Evolutionary conservation across 2,113 vertebrate species (phyloP).

Genomic region (Lasiurus cinereus): DNA sequence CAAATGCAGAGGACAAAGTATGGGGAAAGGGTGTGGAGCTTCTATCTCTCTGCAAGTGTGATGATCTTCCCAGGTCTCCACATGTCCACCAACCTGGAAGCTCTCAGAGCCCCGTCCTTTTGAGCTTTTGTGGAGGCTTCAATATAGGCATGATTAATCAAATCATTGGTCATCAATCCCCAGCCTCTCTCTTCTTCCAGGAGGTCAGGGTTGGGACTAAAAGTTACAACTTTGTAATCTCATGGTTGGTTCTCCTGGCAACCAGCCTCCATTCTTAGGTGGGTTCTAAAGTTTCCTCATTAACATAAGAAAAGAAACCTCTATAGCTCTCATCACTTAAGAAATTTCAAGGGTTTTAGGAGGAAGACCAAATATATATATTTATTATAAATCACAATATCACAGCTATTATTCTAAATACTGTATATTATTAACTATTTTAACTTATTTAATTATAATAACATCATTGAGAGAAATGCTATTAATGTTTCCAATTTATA

Average conservation of each 20-base stretch:
- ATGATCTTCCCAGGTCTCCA: neutral
- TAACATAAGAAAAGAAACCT: constrained; percentile 26
- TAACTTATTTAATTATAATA: constrained; percentile 37
- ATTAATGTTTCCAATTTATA: neutral
- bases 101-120: neutral
- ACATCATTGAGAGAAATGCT: neutral
- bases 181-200: neutral
- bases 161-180: neutral
- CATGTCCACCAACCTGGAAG: neutral
- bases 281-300: neutral
- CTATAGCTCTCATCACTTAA: neutral
- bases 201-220: neutral
- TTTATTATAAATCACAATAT: neutral
- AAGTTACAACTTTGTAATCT: neutral
- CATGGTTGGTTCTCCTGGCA: neutral
- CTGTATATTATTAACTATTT: neutral
- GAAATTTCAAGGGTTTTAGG: neutral
- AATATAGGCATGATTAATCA: neutral
- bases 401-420: constrained; percentile 1
- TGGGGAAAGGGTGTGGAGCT: neutral
- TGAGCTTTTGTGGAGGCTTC: neutral
- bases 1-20: neutral
- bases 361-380: neutral
- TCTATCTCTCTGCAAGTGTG: neutral
- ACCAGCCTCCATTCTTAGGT: neutral